These are phyloP conservation scores for Panthera leo DNA, from an alignment of 2,113 vertebrate species.

Conservation along the genomic window DNA sequence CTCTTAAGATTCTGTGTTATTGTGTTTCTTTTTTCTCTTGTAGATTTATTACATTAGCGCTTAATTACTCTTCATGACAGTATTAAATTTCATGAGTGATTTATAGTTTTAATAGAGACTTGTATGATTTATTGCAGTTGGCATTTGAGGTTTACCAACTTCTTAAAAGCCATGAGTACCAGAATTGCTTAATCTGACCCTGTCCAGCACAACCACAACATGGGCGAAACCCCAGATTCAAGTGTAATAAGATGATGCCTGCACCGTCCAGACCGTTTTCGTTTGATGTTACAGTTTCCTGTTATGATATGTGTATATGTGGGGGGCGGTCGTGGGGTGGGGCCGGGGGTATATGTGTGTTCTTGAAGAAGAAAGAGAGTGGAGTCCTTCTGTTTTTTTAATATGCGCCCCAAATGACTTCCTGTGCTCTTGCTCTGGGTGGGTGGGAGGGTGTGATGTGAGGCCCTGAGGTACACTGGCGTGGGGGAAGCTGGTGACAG, in stretches of 20 bases:
- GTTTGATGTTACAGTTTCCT: neutral
- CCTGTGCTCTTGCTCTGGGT: neutral
- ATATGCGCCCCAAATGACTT: neutral
- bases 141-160: slow-evolving; percentile 69
- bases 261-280: neutral
- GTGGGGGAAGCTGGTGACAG: neutral
- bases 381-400: neutral
- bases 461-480: neutral
- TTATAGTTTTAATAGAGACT: slow-evolving; percentile 76
- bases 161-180: slow-evolving; percentile 29
- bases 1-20: neutral
- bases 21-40: slow-evolving; percentile 26
- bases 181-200: slow-evolving; percentile 43
- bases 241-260: neutral
- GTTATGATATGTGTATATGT: neutral
- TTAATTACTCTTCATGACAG: slow-evolving; percentile 72
- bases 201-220: neutral
- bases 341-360: neutral
- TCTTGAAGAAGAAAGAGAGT: neutral
- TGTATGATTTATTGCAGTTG: slow-evolving; percentile 72
- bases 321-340: accelerated
- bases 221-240: slow-evolving; percentile 13
- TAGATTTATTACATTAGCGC: slow-evolving; percentile 62
- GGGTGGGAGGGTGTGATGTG: neutral
- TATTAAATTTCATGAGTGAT: slow-evolving; percentile 76